phyloP scores from a whole-genome alignment of 2,888 invertebrate species.

The Caenorhabditis zanzibari region DNA sequence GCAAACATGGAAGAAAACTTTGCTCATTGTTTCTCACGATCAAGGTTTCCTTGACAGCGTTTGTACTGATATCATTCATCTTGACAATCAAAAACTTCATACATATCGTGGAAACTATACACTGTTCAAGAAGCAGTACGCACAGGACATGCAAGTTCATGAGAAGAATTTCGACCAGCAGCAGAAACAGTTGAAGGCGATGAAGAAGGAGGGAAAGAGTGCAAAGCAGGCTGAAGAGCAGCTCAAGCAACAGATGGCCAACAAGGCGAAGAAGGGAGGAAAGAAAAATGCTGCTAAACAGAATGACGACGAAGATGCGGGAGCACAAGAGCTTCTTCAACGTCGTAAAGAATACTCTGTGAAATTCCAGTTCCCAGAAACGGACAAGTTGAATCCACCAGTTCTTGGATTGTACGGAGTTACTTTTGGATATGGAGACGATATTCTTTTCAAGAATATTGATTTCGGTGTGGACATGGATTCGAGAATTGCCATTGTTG shows the following conservation, averaged over 20 bases:
- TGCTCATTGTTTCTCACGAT: conserved; percentile 98
- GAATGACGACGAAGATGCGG: conserved; percentile 86
- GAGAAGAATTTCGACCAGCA: conserved; percentile 98
- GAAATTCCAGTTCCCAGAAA: conserved; percentile 98
- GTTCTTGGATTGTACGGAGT: conserved; percentile 96
- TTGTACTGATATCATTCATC: conserved; percentile 98
- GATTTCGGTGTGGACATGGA: conserved; percentile 97
- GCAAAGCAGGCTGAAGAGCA: conserved; percentile 90
- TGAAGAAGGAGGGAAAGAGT: conserved; percentile 97
- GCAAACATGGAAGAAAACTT: conserved; percentile 98
- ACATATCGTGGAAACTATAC: conserved; percentile 98
- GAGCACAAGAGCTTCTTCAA: conserved; percentile 91
- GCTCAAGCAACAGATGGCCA: conserved; percentile 69
- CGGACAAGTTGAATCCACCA: conserved; percentile 96
- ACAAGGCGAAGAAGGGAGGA: conserved; percentile 71
- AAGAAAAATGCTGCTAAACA: conserved; percentile 67
- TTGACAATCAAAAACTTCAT: conserved; percentile 94
- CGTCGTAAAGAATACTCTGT: conserved; percentile 96
- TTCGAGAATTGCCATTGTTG: conserved; percentile 88
- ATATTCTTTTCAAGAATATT: conserved; percentile 89
- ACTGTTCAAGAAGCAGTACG: conserved; percentile 97
- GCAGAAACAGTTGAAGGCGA: conserved; percentile 94
- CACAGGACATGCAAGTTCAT: conserved; percentile 95
- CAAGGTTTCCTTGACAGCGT: conserved; percentile 99
- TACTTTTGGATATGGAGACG: conserved; percentile 90